phyloP scores from a whole-genome alignment of 2,888 invertebrate genomes.

The Erebia palarica region DNA sequence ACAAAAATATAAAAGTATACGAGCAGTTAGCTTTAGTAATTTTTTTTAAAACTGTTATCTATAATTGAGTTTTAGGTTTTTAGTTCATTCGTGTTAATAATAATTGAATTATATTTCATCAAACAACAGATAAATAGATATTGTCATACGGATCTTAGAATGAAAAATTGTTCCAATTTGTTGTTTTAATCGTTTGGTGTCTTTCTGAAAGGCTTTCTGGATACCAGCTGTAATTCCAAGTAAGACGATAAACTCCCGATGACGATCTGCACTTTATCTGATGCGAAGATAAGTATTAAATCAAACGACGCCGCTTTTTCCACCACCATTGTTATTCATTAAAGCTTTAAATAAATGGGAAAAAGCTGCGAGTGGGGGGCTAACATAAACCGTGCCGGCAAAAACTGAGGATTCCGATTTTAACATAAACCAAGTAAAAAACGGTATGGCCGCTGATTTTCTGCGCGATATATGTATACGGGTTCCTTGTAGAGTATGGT shows the following conservation, averaged over 20 bases:
- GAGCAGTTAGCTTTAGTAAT: too few relatives aligned
- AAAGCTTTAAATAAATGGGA: constrained; percentile 77
- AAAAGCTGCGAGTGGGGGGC: constrained; percentile 73
- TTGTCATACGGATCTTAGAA: too few relatives aligned
- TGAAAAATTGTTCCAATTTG: too few relatives aligned
- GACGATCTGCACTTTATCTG: constrained; percentile 17
- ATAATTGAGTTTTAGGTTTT: too few relatives aligned
- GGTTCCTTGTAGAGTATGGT: constrained; percentile 33
- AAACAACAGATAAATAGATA: too few relatives aligned
- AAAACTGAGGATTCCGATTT: constrained; percentile 63
- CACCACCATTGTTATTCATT: constrained; percentile 75
- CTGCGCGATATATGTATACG: constrained; percentile 42
- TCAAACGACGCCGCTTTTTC: constrained; percentile 71
- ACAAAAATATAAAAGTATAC: too few relatives aligned
- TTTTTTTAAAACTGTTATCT: too few relatives aligned
- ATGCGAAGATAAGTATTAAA: constrained; percentile 67
- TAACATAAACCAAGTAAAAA: constrained; percentile 59
- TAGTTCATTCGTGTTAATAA: too few relatives aligned
- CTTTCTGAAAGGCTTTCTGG: neutral
- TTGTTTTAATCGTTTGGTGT: too few relatives aligned
- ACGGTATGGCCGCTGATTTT: constrained; percentile 49
- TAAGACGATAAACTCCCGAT: neutral
- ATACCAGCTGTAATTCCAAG: neutral
- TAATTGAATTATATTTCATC: too few relatives aligned
- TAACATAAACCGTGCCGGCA: constrained; percentile 72